A percentile compares a stretch with the other conserved stretches of the same genome.
These are phyloP conservation scores for Callaeas wilsoni DNA, from an alignment of 2,113 vertebrate species.

Conservation along the genomic window DNA sequence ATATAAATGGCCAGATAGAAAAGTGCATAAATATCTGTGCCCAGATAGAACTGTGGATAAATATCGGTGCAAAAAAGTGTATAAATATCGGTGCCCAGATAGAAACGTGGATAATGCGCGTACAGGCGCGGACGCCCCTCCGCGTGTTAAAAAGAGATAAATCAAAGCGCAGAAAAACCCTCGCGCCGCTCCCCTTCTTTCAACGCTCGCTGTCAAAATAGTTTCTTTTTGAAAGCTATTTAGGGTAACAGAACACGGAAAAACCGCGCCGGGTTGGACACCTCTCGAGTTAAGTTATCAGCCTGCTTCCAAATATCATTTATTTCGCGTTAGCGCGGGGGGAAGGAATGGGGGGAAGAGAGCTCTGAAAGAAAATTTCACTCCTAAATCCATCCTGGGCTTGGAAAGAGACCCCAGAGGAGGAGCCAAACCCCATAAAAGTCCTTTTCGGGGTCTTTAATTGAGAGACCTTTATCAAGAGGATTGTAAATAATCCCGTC, in stretches of 20 bases:
- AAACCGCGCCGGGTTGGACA: neutral
- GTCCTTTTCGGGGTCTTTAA: neutral
- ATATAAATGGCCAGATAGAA: no score
- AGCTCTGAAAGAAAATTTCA: neutral
- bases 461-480: neutral
- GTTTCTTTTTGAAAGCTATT: slow-evolving; percentile 42
- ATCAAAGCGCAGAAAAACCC: neutral
- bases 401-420: neutral
- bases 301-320: slow-evolving; percentile 2
- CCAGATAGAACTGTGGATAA: no score
- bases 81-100: no score
- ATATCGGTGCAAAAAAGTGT: no score
- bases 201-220: slow-evolving; percentile 57
- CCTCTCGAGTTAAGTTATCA: slow-evolving; percentile 18
- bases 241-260: slow-evolving; percentile 37
- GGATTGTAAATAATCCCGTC: neutral
- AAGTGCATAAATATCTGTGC: no score
- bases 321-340: neutral
- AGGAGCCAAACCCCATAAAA: neutral
- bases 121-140: neutral
- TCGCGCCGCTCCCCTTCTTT: slow-evolving; percentile 11
- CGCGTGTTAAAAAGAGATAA: slow-evolving; percentile 58
- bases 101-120: no score
- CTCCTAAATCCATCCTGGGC: neutral
- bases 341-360: neutral